phyloP scores from a whole-genome alignment of 2,113 vertebrate genomes.

The Pithys albifrons region DNA sequence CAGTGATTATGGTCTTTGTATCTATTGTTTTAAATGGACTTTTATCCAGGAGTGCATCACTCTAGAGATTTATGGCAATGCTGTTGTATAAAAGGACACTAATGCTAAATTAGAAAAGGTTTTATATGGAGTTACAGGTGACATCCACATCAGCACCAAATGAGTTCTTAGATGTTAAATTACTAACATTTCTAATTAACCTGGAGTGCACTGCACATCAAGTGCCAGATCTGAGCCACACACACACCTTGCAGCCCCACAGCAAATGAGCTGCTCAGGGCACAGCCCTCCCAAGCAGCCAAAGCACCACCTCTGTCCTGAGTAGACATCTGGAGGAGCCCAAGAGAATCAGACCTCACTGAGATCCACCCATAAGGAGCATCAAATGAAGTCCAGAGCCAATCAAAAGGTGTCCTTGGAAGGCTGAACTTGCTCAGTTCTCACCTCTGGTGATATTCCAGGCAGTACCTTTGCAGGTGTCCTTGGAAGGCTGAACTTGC shows the following conservation, averaged over 20 bases:
- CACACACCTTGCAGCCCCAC: background rate
- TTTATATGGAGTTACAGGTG: slow-evolving; percentile 63
- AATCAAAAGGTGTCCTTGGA: background rate
- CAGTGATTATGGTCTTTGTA: background rate
- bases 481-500: background rate
- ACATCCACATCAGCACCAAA: slow-evolving; percentile 46
- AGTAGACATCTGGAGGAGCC: background rate
- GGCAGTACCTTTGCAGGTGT: background rate
- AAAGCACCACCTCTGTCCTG: background rate
- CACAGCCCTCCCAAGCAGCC: background rate
- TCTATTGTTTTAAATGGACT: background rate
- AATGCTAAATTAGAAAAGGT: slow-evolving; percentile 54
- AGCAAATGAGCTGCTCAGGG: background rate
- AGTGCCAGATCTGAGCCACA: background rate
- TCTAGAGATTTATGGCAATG: slow-evolving; percentile 40
- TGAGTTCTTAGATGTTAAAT: slow-evolving; percentile 66
- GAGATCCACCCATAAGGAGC: background rate
- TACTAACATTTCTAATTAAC: slow-evolving; percentile 65
- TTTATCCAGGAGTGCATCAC: slow-evolving; percentile 17
- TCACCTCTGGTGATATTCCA: background rate
- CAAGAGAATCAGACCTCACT: background rate
- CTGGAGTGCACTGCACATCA: slow-evolving; percentile 41
- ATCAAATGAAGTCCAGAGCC: background rate
- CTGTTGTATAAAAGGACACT: slow-evolving; percentile 34
- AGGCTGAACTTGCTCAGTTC: background rate